These are phyloP conservation scores for Drosophila vallismaia DNA, from an alignment of 2,888 invertebrate species.

Conservation along the genomic window DNA sequence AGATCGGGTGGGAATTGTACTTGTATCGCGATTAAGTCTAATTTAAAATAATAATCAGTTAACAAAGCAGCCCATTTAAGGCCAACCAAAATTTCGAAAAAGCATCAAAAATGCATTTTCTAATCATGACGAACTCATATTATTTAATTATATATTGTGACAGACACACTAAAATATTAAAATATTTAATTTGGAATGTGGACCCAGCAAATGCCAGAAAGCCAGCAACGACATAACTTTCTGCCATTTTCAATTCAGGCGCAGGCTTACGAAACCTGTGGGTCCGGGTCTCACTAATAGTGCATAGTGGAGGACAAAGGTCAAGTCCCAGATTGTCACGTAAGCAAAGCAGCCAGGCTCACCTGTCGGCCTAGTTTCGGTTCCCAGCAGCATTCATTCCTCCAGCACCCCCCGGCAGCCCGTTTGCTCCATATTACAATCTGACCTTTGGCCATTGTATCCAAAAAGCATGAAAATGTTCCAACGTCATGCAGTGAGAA, in stretches of 20 bases:
- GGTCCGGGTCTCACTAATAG: constrained; percentile 4
- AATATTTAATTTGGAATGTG: constrained; percentile 15
- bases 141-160: constrained; percentile 14
- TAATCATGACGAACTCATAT: not conserved
- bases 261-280: constrained; percentile 7
- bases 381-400: constrained; percentile 32
- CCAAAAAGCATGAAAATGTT: constrained; percentile 49
- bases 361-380: constrained; percentile 45
- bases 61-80: not conserved
- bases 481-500: constrained; percentile 58
- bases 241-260: constrained; percentile 7
- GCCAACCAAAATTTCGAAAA: not conserved
- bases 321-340: constrained; percentile 63
- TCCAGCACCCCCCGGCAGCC: not conserved
- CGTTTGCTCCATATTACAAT: constrained; percentile 41
- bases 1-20: not conserved
- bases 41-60: not conserved
- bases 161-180: constrained; percentile 2
- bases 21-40: not conserved
- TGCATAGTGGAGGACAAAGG: constrained; percentile 47
- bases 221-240: not conserved
- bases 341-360: constrained; percentile 27
- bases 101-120: not conserved
- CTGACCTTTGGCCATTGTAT: constrained; percentile 66
- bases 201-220: not conserved